These are phyloP conservation scores for Eurois occulta DNA, from an alignment of 2,888 invertebrate genomes.

Conservation along the genomic window DNA sequence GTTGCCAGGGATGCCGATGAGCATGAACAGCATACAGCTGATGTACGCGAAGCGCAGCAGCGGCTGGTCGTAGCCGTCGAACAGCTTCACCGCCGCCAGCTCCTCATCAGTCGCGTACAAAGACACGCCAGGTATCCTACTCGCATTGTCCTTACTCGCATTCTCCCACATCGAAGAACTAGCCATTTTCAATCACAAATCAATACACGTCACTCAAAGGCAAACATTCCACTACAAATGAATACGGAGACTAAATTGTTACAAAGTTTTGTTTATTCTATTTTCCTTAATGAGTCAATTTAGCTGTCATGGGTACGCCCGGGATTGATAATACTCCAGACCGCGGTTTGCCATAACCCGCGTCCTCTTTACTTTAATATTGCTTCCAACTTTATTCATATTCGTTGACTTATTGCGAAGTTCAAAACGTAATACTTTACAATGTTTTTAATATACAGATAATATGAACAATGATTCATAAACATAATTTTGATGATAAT, in stretches of 20 bases:
- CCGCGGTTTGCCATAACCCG: conserved; percentile 49
- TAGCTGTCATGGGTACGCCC: conserved; percentile 76
- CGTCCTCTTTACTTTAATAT: conserved; percentile 56
- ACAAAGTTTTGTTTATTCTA: conserved; percentile 73
- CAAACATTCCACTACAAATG: conserved; percentile 79
- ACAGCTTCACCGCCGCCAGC: conserved; percentile 87
- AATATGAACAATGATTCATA: conserved; percentile 55
- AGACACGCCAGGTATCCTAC: conserved; percentile 64
- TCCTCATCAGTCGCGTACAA: conserved; percentile 75
- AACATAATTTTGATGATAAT: conserved; percentile 52
- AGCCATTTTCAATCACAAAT: conserved; percentile 52
- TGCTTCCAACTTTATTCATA: conserved; percentile 52
- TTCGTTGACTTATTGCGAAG: conserved; percentile 45
- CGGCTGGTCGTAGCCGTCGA: conserved; percentile 92
- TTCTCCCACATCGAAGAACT: conserved; percentile 36
- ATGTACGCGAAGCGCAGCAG: conserved; percentile 92
- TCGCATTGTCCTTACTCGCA: conserved; percentile 44
- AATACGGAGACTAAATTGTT: conserved; percentile 66
- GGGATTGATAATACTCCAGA: conserved; percentile 72
- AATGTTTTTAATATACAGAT: conserved; percentile 38
- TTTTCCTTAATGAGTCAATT: conserved; percentile 85
- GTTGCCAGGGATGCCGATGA: conserved; percentile 95
- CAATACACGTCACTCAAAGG: conserved; percentile 61
- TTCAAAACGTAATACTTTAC: conserved; percentile 41
- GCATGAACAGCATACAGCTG: conserved; percentile 93